These are phyloP conservation scores for Hyperopisus bebe DNA, from an alignment of 2,113 vertebrate genomes.

Conservation along the genomic window DNA sequence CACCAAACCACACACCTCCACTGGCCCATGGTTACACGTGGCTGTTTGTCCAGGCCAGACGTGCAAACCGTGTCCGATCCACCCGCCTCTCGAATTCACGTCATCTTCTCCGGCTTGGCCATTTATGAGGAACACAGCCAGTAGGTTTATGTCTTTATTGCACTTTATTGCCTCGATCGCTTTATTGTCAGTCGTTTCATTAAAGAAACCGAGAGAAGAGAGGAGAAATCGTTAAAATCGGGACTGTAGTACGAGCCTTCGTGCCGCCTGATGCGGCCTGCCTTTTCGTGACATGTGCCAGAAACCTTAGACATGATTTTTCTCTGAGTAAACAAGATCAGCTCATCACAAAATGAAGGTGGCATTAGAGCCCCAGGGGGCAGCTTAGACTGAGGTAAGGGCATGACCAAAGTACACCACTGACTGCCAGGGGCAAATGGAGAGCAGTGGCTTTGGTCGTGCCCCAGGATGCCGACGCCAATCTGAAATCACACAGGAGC, in stretches of 20 bases:
- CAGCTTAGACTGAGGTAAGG: background rate
- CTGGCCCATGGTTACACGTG: background rate
- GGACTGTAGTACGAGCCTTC: background rate
- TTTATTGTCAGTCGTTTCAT: background rate
- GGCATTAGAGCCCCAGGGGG: background rate
- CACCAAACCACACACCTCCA: background rate
- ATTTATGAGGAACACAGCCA: background rate
- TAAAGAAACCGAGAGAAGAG: background rate
- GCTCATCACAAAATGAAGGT: background rate
- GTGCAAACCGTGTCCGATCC: background rate
- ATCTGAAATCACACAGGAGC: background rate
- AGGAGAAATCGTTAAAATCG: background rate
- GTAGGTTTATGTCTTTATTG: background rate
- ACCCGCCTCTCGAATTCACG: background rate
- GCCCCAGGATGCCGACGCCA: background rate
- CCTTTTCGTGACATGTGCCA: background rate
- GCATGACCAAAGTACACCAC: background rate
- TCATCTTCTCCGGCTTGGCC: background rate
- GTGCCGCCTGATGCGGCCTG: background rate
- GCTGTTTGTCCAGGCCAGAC: background rate
- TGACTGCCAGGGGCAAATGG: background rate
- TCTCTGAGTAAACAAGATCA: background rate
- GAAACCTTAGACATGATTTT: background rate
- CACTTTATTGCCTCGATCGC: background rate
- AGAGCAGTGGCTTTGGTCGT: background rate